Evolutionary conservation across 2,888 invertebrate genomes (phyloP).

Genomic region (Sinopyrophorus schimmeli): DNA sequence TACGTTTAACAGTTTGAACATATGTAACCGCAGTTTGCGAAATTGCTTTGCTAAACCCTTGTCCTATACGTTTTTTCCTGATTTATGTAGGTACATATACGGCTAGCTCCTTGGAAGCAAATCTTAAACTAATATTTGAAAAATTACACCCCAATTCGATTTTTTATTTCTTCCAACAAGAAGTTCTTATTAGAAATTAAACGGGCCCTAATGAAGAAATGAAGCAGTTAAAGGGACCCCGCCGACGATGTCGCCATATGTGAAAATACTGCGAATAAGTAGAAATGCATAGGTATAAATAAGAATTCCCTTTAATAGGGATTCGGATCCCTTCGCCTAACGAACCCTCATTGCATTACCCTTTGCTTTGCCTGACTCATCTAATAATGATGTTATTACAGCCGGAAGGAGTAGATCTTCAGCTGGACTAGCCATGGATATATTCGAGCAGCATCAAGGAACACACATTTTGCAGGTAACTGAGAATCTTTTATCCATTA

Average conservation of each 20-base stretch:
- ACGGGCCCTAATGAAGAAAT: too few relatives aligned
- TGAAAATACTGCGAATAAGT: constrained; percentile 8
- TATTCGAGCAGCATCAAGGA: constrained; percentile 96
- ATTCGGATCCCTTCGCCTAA: constrained; percentile 30
- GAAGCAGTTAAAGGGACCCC: too few relatives aligned
- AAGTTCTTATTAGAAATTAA: too few relatives aligned
- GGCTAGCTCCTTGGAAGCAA: too few relatives aligned
- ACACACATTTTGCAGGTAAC: constrained; percentile 95
- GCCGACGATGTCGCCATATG: constrained; percentile 8
- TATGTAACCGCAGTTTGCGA: constrained; percentile 7
- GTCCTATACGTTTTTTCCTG: too few relatives aligned
- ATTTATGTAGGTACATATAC: too few relatives aligned
- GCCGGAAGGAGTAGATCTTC: constrained; percentile 73
- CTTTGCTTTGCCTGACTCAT: constrained; percentile 39
- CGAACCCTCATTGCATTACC: constrained; percentile 38
- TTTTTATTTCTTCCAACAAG: too few relatives aligned
- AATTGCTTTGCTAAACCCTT: too few relatives aligned
- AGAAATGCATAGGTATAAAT: constrained; percentile 18
- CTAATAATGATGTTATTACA: constrained; percentile 58
- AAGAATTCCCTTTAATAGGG: constrained; percentile 20
- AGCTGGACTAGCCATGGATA: constrained; percentile 77
- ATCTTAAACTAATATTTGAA: too few relatives aligned
- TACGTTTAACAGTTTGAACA: constrained; percentile 11
- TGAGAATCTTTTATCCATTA: not conserved
- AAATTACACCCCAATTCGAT: too few relatives aligned